These are phyloP conservation scores for Ophioninae sp. DNA, from an alignment of 2,888 invertebrate genomes.

Conservation along the genomic window DNA sequence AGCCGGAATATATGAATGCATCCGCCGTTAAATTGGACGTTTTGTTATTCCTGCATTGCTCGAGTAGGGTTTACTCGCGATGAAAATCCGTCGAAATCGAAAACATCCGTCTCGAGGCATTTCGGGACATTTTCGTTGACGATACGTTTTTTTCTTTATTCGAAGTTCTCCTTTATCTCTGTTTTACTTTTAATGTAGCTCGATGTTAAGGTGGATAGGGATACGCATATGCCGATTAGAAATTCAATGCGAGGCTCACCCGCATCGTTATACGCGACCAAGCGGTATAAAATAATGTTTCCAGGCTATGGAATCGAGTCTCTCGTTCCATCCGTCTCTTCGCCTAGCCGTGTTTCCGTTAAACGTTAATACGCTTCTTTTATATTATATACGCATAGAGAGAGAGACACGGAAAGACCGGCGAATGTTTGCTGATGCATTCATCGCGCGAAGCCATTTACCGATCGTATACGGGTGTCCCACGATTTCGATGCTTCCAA, in stretches of 20 bases:
- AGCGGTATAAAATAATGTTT: slow-evolving; percentile 61
- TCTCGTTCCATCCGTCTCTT: slow-evolving; percentile 30
- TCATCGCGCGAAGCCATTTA: slow-evolving; percentile 52
- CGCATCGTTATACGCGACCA: slow-evolving; percentile 59
- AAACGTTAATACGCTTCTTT: slow-evolving; percentile 59
- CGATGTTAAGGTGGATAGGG: slow-evolving; percentile 17
- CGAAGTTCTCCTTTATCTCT: slow-evolving; percentile 23
- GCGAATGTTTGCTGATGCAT: slow-evolving; percentile 59
- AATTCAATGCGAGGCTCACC: slow-evolving; percentile 62
- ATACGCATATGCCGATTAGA: slow-evolving; percentile 55
- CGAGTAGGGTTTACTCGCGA: neutral
- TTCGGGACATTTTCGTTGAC: slow-evolving; percentile 27
- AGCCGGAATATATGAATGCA: slow-evolving; percentile 70
- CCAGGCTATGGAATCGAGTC: slow-evolving; percentile 48
- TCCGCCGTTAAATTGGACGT: slow-evolving; percentile 50
- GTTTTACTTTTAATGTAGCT: slow-evolving; percentile 19
- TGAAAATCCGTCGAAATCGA: slow-evolving; percentile 18
- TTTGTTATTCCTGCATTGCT: slow-evolving; percentile 29
- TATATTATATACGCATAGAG: slow-evolving; percentile 58
- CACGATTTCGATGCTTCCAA: slow-evolving; percentile 60
- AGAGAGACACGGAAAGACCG: slow-evolving; percentile 41
- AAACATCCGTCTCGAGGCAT: slow-evolving; percentile 4
- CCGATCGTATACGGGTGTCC: slow-evolving; percentile 59
- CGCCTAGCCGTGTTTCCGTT: slow-evolving; percentile 37
- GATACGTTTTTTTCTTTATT: too few species aligned